Percentiles rank a stretch among this genome's conserved stretches.
Conservation (phyloP, 1,140 invertebrate species). For the Apis florea region DNA sequence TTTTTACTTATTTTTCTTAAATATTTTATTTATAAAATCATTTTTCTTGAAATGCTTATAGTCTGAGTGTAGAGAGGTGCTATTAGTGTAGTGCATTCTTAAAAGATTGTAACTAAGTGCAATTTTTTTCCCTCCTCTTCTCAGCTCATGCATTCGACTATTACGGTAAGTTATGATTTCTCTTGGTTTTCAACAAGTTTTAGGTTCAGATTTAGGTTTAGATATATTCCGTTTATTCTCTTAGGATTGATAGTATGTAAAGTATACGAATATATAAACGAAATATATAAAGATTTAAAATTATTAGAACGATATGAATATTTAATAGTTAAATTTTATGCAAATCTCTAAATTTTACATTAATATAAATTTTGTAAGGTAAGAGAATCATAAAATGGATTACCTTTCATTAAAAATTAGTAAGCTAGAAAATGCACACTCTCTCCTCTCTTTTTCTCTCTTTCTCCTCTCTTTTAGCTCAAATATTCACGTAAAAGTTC, state of each 20-base stretch:
- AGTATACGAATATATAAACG: conserved; percentile 12
- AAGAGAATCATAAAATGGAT: conserved; percentile 19
- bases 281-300: not conserved
- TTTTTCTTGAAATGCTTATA: conserved; percentile 48
- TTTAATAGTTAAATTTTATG: conserved; percentile 30
- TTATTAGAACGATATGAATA: conserved; percentile 4
- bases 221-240: conserved; percentile 51
- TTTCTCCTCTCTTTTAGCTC: not conserved
- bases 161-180: conserved; percentile 98
- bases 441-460: conserved; percentile 3
- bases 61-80: conserved; percentile 75
- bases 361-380: conserved; percentile 35
- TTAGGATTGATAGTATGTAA: conserved; percentile 22
- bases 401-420: conserved; percentile 3
- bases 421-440: conserved; percentile 48
- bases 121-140: conserved; percentile 86
- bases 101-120: conserved; percentile 78
- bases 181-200: conserved; percentile 80
- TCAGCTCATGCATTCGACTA: conserved; percentile 98
- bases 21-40: conserved; percentile 6
- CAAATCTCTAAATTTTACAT: conserved; percentile 17
- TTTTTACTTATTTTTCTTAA: conserved; percentile 9
- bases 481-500: not conserved
- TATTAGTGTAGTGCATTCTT: conserved; percentile 70
- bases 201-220: conserved; percentile 65